Evolutionary conservation across 1,140 invertebrate species (phyloP).

Genomic region (Pseudoatta argentina): DNA sequence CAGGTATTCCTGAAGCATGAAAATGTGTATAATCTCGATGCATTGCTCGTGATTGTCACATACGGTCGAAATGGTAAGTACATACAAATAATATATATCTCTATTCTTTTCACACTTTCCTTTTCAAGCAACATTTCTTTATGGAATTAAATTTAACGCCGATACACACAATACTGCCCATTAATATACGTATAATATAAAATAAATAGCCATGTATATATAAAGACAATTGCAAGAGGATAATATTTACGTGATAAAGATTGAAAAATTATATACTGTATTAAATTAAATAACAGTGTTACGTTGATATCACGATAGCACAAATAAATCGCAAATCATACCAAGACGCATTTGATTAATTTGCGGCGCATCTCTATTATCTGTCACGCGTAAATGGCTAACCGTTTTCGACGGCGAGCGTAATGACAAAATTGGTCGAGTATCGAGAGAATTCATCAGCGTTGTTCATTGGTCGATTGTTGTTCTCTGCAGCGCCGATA

Average conservation of each 20-base stretch:
- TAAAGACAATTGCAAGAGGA: conserved; percentile 33
- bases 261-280: conserved; percentile 46
- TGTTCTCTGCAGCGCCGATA: conserved; percentile 88
- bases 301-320: conserved; percentile 17
- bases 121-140: conserved; percentile 24
- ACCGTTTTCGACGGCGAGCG: conserved; percentile 31
- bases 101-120: conserved; percentile 2
- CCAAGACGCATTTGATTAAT: conserved; percentile 58
- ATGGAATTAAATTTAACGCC: conserved; percentile 34
- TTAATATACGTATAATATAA: conserved; percentile 48
- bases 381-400: conserved; percentile 43
- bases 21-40: conserved; percentile 82
- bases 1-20: conserved; percentile 84
- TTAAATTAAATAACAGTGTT: conserved; percentile 57
- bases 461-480: conserved; percentile 61
- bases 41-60: conserved; percentile 86
- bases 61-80: conserved; percentile 87
- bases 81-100: conserved; percentile 14
- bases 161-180: conserved; percentile 5
- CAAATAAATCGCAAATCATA: conserved; percentile 40
- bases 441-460: conserved; percentile 36
- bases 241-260: conserved; percentile 43
- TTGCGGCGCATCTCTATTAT: conserved; percentile 50
- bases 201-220: conserved; percentile 33
- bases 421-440: conserved; percentile 44